Evolutionary conservation across 2,888 invertebrate genomes (phyloP).

Genomic region (Campoplex capitator): DNA sequence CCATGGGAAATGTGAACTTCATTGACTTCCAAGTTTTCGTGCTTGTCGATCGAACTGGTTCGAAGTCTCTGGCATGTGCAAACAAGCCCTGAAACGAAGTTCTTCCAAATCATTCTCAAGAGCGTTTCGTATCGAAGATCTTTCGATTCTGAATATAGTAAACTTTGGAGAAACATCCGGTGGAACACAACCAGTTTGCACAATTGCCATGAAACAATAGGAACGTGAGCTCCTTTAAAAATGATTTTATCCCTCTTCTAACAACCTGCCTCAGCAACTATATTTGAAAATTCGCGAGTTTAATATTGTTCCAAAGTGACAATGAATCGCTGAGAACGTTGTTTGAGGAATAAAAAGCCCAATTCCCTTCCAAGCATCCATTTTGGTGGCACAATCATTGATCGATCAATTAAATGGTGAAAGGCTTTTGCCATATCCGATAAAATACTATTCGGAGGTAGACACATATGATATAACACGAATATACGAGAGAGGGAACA

Average conservation of each 20-base stretch:
- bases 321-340: background rate
- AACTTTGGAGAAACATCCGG: background rate
- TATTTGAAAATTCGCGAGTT: background rate
- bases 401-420: background rate
- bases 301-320: background rate
- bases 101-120: background rate
- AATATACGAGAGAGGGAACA: constrained; percentile 9
- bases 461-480: background rate
- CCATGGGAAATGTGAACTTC: background rate
- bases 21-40: background rate
- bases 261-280: background rate
- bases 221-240: background rate
- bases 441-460: background rate
- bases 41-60: background rate
- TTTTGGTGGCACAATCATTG: background rate
- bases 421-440: background rate
- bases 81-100: background rate
- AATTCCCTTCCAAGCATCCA: background rate
- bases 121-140: background rate
- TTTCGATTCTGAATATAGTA: background rate
- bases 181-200: background rate
- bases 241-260: background rate
- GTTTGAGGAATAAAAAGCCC: background rate
- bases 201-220: background rate
- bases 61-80: background rate